phyloP scores from a whole-genome alignment of 2,797 vertebrate species.

The Fundulus diaphanus region DNA sequence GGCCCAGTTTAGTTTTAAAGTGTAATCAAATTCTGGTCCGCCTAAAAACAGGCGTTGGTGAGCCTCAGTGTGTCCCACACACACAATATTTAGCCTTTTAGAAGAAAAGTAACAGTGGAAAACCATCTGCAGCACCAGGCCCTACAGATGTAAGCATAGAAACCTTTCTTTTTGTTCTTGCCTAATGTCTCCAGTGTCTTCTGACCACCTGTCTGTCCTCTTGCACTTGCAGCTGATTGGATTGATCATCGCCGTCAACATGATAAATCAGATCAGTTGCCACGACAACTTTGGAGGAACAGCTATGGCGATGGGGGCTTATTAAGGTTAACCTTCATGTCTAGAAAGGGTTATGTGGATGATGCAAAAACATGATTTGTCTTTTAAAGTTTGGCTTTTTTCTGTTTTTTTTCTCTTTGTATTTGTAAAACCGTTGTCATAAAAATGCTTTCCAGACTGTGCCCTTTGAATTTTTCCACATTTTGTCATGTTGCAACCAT shows the following conservation, averaged over 20 bases:
- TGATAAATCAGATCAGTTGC: not conserved
- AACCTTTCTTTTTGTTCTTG: not conserved
- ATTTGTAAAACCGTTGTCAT: not conserved
- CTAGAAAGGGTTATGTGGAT: not conserved
- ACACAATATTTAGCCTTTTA: not conserved
- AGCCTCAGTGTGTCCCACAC: too few relatives aligned
- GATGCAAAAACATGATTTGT: not conserved
- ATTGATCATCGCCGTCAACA: not conserved
- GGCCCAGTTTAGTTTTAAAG: too few relatives aligned
- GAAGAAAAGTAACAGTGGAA: not conserved
- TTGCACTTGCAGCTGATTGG: not conserved
- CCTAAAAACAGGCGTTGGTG: too few relatives aligned
- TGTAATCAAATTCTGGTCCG: too few relatives aligned
- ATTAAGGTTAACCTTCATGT: not conserved
- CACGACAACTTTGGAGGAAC: rapidly evolving
- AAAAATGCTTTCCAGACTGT: not conserved
- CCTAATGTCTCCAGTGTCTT: not conserved
- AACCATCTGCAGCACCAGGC: not conserved
- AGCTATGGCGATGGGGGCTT: not conserved
- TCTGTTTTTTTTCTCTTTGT: not conserved
- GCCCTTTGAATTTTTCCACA: not conserved
- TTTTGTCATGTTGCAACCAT: not conserved
- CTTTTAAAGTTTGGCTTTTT: not conserved
- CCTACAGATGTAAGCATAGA: not conserved
- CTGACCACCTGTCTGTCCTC: not conserved